A percentile compares a stretch with the other conserved stretches of the same genome.
Conservation (phyloP, 1,140 invertebrate genomes). For the Wasmannia auropunctata region DNA sequence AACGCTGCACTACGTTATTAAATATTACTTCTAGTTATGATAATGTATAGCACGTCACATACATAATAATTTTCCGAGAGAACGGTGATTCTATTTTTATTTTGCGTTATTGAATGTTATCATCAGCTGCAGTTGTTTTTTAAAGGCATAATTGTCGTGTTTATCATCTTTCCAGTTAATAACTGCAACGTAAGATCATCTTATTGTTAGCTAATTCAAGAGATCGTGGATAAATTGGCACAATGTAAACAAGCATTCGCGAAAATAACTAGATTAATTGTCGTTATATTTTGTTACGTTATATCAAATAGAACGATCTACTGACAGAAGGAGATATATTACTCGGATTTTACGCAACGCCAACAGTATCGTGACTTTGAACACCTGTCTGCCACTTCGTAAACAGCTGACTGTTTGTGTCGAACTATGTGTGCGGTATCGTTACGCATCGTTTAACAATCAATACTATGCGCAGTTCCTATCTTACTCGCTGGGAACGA, state of each 20-base stretch:
- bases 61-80: not conserved
- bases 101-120: not conserved
- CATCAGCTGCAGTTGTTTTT: not conserved
- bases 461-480: not conserved
- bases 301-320: not conserved
- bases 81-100: not conserved
- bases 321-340: not conserved
- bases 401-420: constrained; percentile 67
- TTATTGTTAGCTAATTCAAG: not conserved
- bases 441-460: constrained; percentile 5
- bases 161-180: not conserved
- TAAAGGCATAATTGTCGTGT: not conserved
- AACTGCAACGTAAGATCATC: not conserved
- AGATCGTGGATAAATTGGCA: not conserved
- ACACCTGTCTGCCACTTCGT: not conserved
- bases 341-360: not conserved
- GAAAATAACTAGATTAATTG: not conserved
- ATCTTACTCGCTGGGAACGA: not conserved
- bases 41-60: not conserved
- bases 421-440: not conserved
- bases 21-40: not conserved
- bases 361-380: not conserved
- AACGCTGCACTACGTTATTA: not conserved
- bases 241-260: not conserved
- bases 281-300: not conserved